These are phyloP conservation scores for Myotis brandtii DNA, from an alignment of 2,113 vertebrate genomes.

Conservation along the genomic window DNA sequence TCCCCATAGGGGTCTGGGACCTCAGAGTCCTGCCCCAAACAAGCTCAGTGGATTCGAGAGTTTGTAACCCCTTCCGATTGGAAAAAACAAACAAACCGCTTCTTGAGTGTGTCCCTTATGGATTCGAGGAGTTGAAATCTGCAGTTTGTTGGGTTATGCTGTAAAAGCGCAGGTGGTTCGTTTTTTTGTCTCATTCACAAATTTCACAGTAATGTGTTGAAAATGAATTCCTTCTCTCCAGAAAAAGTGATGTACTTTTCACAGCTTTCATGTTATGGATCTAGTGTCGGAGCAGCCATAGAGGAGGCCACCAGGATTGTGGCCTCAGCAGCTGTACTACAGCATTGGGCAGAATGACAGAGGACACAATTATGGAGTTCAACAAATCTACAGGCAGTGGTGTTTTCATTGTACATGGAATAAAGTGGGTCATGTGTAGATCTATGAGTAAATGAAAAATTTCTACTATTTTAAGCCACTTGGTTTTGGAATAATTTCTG, in stretches of 20 bases:
- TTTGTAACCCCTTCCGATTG: too few species aligned
- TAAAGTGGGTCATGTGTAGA: neutral
- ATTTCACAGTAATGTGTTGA: neutral
- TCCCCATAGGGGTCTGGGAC: too few species aligned
- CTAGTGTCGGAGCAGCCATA: fast-evolving
- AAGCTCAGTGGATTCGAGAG: too few species aligned
- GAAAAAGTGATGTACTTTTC: neutral
- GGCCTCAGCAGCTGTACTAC: neutral
- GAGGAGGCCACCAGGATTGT: neutral
- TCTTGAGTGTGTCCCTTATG: too few species aligned
- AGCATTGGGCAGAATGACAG: neutral
- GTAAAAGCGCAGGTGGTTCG: too few species aligned
- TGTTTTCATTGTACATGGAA: neutral
- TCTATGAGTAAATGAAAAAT: neutral
- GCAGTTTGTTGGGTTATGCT: too few species aligned
- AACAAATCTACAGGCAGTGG: neutral
- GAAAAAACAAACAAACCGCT: too few species aligned
- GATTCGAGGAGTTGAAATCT: too few species aligned
- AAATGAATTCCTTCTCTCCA: neutral
- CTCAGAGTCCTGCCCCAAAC: too few species aligned
- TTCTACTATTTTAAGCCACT: neutral
- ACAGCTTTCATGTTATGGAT: neutral
- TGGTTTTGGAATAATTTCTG: neutral
- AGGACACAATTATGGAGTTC: neutral
- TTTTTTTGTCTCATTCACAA: slow-evolving; percentile 34